Conservation (phyloP, 2,113 vertebrate genomes). For the Sebastes fasciatus region DNA sequence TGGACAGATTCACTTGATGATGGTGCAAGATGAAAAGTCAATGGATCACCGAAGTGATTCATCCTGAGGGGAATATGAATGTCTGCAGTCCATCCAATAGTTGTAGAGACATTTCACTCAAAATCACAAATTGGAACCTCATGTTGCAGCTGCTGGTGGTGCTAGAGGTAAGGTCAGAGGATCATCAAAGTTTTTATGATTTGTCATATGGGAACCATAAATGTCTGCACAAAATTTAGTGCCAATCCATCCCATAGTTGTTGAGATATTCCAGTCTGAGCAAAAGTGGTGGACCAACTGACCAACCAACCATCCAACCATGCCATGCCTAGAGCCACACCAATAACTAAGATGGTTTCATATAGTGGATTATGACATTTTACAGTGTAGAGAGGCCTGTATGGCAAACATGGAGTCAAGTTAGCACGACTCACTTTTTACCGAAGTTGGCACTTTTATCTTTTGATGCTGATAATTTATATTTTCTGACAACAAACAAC, state of each 20-base stretch:
- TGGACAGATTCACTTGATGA: neutral
- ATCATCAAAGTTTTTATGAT: too few species aligned
- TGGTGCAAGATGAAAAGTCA: neutral
- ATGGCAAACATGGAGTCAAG: neutral
- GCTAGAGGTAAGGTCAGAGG: neutral
- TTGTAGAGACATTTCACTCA: neutral
- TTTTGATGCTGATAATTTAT: neutral
- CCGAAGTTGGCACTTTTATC: neutral
- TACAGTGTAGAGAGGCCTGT: neutral
- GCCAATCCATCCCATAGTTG: neutral
- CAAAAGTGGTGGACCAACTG: neutral
- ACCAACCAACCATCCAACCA: too few species aligned
- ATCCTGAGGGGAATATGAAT: neutral
- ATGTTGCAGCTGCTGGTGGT: neutral
- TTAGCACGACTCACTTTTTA: neutral
- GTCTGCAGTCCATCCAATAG: neutral
- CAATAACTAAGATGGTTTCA: neutral
- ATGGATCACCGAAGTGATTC: neutral
- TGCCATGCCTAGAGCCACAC: neutral
- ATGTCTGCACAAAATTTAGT: neutral
- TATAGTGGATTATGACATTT: neutral
- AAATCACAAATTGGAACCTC: neutral
- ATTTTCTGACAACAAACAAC: neutral
- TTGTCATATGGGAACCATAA: neutral
- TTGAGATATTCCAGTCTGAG: slow-evolving; percentile 1